phyloP scores from a whole-genome alignment of 1,140 invertebrate genomes.

The Pseudobourletiella spinata region DNA sequence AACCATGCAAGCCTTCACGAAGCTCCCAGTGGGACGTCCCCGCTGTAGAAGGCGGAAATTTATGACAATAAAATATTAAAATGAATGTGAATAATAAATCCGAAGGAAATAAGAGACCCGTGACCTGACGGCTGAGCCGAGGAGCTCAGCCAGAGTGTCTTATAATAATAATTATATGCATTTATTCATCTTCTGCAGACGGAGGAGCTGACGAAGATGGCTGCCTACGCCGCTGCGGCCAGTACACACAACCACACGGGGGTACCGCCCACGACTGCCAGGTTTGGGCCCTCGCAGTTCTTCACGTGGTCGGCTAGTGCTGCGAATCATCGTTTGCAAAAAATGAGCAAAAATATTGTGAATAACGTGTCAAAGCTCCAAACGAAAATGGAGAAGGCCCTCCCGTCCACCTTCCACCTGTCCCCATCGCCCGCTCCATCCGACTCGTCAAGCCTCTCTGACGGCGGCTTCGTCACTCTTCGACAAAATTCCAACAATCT shows the following conservation, averaged over 20 bases:
- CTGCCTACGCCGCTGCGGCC: slow-evolving; percentile 11
- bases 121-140: too few relatives aligned
- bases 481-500: not conserved
- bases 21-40: too few relatives aligned
- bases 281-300: slow-evolving; percentile 33
- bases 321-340: slow-evolving; percentile 29
- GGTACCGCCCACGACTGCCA: not conserved
- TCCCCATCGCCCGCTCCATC: not conserved
- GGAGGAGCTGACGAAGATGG: slow-evolving; percentile 24
- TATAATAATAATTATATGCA: too few relatives aligned
- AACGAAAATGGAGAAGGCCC: slow-evolving; percentile 29
- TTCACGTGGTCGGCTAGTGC: slow-evolving; percentile 32
- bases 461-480: not conserved
- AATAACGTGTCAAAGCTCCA: slow-evolving; percentile 30
- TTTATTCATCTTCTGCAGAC: too few relatives aligned
- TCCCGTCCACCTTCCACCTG: slow-evolving; percentile 1
- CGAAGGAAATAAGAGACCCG: too few relatives aligned
- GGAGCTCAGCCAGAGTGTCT: too few relatives aligned
- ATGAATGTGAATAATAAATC: too few relatives aligned
- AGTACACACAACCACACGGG: not conserved
- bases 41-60: too few relatives aligned
- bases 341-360: slow-evolving; percentile 31
- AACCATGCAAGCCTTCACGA: too few relatives aligned
- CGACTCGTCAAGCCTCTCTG: not conserved
- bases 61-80: too few relatives aligned